Evolutionary conservation across 2,888 invertebrate genomes (phyloP), one percentile per base, ranked within the genome.

Genomic region (Orgyia antiqua): DNA sequence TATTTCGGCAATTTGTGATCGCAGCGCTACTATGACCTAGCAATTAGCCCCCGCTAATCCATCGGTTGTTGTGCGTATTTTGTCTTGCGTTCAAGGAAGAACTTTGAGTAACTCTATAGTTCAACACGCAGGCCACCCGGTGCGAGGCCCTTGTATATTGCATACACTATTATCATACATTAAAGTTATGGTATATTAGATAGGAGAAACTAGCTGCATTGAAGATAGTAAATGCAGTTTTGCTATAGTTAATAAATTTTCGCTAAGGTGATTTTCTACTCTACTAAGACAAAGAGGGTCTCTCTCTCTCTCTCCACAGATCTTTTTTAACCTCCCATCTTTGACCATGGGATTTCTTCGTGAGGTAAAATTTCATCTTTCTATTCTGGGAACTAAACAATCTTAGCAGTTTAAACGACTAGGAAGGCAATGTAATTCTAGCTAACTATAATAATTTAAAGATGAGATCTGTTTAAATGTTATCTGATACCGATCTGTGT

Each of bases 151-250:
- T 31, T 47, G 26, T 42, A 11, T 27, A 35, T 40, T 50, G 47
- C 39, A 42, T 36, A 42, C 33, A 19, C 10, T 7, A 29, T 43
- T 49, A 46, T 36, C 30, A 41, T 12, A 8, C 6, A 17, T 9
- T n/a, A 13, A 10, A 11, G 11, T 15, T 9, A 5, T 18, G n/a
- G 13, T 3, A 13, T 24, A 28, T 24, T 28, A 10, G 13, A 15
- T 19, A 9, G 5, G n/a, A 24, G 18, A 18, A n/a, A 24, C 13
- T 10, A n/a, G 6, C 20, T 20, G 10, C n/a, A n/a, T 20, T 4
- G n/a, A 8, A 20, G 9, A 20, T 20, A 20, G 2, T 20, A 20
- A 18, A 8, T 6, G 18, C 18, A 18, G 18, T 8, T 18, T 18
- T 18, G 4, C 18, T 18, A 18, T 18, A 1, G n/a, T n/a, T n/a